Percentiles rank a stretch among this genome's conserved stretches.
Conservation (phyloP, 23 tunicate genomes). For the Diplosoma virens region DNA sequence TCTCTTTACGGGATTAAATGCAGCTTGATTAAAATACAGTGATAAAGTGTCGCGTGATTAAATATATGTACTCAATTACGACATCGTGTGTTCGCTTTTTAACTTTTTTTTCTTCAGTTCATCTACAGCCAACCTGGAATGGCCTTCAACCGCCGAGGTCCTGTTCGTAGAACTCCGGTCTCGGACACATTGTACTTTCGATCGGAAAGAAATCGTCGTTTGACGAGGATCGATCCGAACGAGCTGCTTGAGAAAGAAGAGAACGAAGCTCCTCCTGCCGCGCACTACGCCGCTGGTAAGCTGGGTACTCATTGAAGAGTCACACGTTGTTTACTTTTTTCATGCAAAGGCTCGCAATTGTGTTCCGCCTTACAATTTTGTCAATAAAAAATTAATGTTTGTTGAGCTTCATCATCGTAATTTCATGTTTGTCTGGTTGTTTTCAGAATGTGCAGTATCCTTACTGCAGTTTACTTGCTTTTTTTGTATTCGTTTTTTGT, state of each 20-base stretch:
- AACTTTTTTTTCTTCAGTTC: conserved; percentile 31
- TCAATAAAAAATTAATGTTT: no score
- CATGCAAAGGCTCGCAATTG: no score
- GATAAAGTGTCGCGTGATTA: no score
- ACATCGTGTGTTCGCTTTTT: no score
- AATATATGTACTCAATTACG: no score
- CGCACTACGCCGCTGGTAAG: conserved; percentile 65
- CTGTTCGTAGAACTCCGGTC: conserved; percentile 71
- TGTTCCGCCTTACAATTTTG: no score
- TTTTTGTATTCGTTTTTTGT: not conserved
- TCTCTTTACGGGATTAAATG: no score
- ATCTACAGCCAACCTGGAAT: conserved; percentile 85
- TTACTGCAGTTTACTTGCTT: not conserved
- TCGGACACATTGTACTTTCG: conserved; percentile 71
- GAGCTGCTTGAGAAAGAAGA: conserved; percentile 86
- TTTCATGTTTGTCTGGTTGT: no score
- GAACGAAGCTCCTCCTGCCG: conserved; percentile 39
- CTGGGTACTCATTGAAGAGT: no score
- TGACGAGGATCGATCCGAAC: conserved; percentile 15
- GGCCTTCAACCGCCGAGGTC: conserved; percentile 90
- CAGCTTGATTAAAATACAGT: no score
- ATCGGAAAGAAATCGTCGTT: conserved; percentile 21
- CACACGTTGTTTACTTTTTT: no score
- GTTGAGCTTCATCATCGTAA: no score
- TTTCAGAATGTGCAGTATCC: not conserved